Percentiles rank a stretch among this genome's conserved stretches.
Evolutionary conservation across 2,888 invertebrate genomes (phyloP).

Genomic region (Polymixis lichenea): DNA sequence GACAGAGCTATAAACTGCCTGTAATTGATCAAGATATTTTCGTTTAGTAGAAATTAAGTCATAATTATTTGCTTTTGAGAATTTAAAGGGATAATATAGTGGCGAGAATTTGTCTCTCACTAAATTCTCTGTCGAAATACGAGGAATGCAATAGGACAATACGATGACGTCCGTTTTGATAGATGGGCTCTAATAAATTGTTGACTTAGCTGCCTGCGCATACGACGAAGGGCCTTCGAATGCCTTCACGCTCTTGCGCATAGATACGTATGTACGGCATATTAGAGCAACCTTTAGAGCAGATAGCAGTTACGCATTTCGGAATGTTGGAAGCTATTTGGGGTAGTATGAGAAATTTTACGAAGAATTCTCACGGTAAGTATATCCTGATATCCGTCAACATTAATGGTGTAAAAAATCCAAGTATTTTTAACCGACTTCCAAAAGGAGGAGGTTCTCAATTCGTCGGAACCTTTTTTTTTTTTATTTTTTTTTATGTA

Average conservation of each 20-base stretch:
- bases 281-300: slow-evolving; percentile 51
- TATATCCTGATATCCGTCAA: background rate
- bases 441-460: no score
- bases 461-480: no score
- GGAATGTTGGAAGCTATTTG: slow-evolving; percentile 30
- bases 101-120: slow-evolving; percentile 67
- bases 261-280: slow-evolving; percentile 46
- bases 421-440: no score
- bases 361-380: slow-evolving; percentile 35
- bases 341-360: slow-evolving; percentile 21
- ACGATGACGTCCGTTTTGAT: slow-evolving; percentile 79
- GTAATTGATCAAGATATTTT: slow-evolving; percentile 8
- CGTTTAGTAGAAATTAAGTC: slow-evolving; percentile 3
- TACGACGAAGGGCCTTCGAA: slow-evolving; percentile 62
- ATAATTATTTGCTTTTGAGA: slow-evolving; percentile 12
- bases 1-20: slow-evolving; percentile 29
- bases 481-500: no score
- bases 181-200: slow-evolving; percentile 84
- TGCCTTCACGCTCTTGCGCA: slow-evolving; percentile 66
- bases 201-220: slow-evolving; percentile 74
- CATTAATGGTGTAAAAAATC: slow-evolving; percentile 1
- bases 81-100: slow-evolving; percentile 36
- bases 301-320: slow-evolving; percentile 47
- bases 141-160: slow-evolving; percentile 85
- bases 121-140: slow-evolving; percentile 75